Conservation (phyloP, 2,888 invertebrate genomes). For the Apodemia zela region DNA sequence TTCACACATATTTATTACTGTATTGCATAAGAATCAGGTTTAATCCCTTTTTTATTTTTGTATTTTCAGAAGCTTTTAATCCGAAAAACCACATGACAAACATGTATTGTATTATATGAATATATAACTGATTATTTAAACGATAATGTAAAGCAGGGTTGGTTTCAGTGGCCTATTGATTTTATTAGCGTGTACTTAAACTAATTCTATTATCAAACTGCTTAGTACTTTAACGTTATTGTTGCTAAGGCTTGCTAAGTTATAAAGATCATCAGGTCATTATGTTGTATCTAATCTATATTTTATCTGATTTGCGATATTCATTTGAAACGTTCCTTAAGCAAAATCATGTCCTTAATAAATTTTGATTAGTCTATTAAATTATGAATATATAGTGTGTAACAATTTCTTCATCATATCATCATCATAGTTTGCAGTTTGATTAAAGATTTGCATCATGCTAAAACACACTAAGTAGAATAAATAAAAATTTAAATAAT, state of each 20-base stretch:
- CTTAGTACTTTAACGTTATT: not conserved
- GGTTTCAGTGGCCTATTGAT: conserved; percentile 32
- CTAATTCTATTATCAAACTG: conserved; percentile 10
- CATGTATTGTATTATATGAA: not conserved
- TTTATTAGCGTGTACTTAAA: conserved; percentile 24
- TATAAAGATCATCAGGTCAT: too few species aligned
- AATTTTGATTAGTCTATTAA: not conserved
- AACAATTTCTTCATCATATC: not conserved
- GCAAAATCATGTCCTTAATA: not conserved
- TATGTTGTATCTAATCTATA: not conserved
- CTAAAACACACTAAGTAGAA: not conserved
- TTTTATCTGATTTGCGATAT: not conserved
- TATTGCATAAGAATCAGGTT: not conserved
- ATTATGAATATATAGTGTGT: not conserved
- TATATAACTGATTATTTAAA: not conserved
- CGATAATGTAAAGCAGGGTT: conserved; percentile 7
- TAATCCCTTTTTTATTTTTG: not conserved
- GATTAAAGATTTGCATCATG: conserved; percentile 21
- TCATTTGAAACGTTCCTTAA: not conserved
- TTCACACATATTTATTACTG: not conserved
- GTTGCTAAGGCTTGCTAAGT: not conserved
- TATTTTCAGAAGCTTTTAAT: conserved; percentile 59
- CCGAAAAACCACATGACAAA: conserved; percentile 25
- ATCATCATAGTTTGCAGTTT: conserved; percentile 10
- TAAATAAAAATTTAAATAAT: conserved; percentile 22